A percentile compares a stretch with the other conserved stretches of the same genome.
These are phyloP conservation scores for Mythimna loreyi DNA, from an alignment of 2,888 invertebrate genomes.

Conservation along the genomic window DNA sequence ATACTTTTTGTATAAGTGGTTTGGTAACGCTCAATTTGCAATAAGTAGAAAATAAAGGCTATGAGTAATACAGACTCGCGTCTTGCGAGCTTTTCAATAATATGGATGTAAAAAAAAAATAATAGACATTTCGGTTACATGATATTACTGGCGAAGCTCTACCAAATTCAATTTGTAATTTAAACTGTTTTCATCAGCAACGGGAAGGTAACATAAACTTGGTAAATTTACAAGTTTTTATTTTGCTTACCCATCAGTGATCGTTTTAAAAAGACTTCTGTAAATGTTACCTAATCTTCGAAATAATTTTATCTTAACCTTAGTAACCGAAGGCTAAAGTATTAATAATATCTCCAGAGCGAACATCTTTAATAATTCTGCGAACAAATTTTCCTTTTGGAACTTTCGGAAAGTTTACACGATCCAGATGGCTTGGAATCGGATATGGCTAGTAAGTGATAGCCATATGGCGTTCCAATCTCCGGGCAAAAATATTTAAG, in stretches of 20 bases:
- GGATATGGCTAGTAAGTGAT: slow-evolving; percentile 65
- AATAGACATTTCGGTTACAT: no score
- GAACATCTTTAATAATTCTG: slow-evolving; percentile 59
- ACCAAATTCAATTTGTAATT: neutral
- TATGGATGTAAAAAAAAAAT: neutral
- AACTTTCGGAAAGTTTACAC: slow-evolving; percentile 66
- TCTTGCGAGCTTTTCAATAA: slow-evolving; percentile 7
- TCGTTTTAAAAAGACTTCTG: neutral
- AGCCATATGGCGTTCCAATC: slow-evolving; percentile 68
- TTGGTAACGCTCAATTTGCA: slow-evolving; percentile 39
- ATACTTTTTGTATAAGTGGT: slow-evolving; percentile 33
- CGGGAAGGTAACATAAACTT: no score
- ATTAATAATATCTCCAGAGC: slow-evolving; percentile 40
- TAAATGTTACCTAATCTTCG: neutral
- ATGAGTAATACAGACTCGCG: slow-evolving; percentile 7
- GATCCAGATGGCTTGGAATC: slow-evolving; percentile 70
- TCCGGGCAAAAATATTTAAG: slow-evolving; percentile 55
- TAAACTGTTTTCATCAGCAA: neutral
- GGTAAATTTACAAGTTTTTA: neutral
- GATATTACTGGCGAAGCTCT: no score
- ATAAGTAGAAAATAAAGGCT: slow-evolving; percentile 25
- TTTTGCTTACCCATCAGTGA: neutral
- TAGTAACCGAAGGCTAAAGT: slow-evolving; percentile 7
- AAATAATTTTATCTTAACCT: slow-evolving; percentile 7
- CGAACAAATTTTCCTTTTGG: slow-evolving; percentile 63